Evolutionary conservation across 1,140 invertebrate species (phyloP), one percentile per base, ranked within the genome.

Genomic region (Euwallacea fornicatus): DNA sequence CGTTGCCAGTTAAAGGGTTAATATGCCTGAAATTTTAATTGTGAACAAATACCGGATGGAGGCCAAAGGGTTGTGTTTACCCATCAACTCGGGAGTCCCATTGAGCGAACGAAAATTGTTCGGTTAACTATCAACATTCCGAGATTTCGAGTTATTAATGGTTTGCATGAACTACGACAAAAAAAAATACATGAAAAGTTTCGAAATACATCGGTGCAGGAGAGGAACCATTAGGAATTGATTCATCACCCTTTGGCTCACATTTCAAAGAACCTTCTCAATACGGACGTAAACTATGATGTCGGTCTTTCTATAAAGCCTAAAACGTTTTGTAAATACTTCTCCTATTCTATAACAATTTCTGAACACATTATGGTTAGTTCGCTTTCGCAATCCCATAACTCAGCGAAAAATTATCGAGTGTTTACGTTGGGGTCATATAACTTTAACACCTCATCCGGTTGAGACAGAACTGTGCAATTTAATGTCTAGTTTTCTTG

Each of bases 1-100:
- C 55, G 75, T 73, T 72, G 61, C 68, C 60, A 69, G 74, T 69
- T 78, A 74, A 78, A 77, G 76, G 77, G 77, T 78, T 78, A 78
- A 77, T 76, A 75, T 74, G 77, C 77, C 76, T 77, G 71, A 76
- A 78, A 77, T 78, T 78, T 78, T 78, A 78, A 78, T 78, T 77
- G 77, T 77, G 77, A 77, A 75, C 76, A 78, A 78, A 78, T 78
- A 78, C 13, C 44, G n/a, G n/a, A 16, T 7, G 13, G 60, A 15
- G 16, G 55, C 55, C 55, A 61, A 61, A 61, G 33, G 59, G 59
- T 61, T 61, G 11, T 61, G 42, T 61, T 61, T 61, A 61, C 10
- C 46, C 46, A 50, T 10, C 13, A 50, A 50, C 6, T 50, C 21
- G 21, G 21, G 21, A 33, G 21, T 2, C 21, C 21, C 21, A 33